Base-by-base conservation (phyloP, 92 coral and sea anemone genomes). In the Actinostola sp. region DNA sequence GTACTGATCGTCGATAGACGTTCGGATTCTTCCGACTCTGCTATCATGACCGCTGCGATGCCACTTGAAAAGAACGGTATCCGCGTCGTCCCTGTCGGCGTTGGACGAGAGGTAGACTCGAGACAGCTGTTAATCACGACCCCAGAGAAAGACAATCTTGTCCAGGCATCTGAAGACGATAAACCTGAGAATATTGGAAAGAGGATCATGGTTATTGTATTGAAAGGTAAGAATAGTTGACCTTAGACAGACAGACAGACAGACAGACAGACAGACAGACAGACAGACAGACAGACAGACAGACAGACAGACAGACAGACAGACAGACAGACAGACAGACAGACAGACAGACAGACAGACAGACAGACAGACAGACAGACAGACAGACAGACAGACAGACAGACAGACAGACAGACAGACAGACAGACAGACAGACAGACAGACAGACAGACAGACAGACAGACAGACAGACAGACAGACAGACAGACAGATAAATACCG, bases 1-100 rank as follows among this genome's bases (percentile, higher is more conserved):
- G 87, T 93, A 19, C 52, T 93, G 14, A 70, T 93, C 46, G 85
- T 82, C 7, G 98, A 93, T 49, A 82, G 74, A 46, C 80, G 55
- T 32, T 89, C 95, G 7, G 91, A 54, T 12, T 74, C 91, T 56
- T 48, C 69, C 57, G 53, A 53, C 14, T 65, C 67, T 10, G 66
- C 88, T 28, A 71, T 84, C n/a, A 69, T 36, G 61, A 55, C 83
- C 25, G 89, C 82, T 14, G 82, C 88, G 16, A 49, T 73, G 46
- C 76, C 73, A 31, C 66, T 93, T n/a, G 85, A 82, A 35, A 62
- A 73, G 8, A 55, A 70, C 41, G 66, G 85, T 48, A 66, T 90
- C 20, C 78, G 81, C 17, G 85, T 93, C 25, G 55, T 93, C 54
- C 86, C 93, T 0, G 98, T 93, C 23, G 78, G 86, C 11, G 24